These are phyloP conservation scores for Phylloscopus trochilus DNA, from an alignment of 2,113 vertebrate genomes.

Conservation along the genomic window DNA sequence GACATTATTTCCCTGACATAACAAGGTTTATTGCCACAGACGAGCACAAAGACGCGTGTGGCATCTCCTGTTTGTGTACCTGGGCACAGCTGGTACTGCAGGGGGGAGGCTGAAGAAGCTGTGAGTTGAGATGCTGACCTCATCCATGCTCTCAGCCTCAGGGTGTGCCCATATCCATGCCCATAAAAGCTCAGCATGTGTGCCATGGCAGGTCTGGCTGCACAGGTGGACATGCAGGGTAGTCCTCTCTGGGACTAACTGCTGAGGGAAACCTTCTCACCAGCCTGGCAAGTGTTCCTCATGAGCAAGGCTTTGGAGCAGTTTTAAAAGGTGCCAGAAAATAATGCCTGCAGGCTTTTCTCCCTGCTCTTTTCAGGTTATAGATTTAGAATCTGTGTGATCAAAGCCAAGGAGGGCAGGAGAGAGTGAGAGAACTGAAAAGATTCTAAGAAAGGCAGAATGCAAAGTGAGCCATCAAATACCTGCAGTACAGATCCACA, in stretches of 20 bases:
- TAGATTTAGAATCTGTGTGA: neutral
- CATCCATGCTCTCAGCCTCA: neutral
- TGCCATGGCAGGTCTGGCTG: neutral
- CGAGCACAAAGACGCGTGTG: neutral
- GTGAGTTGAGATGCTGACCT: neutral
- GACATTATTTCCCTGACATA: neutral
- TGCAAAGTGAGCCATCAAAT: neutral
- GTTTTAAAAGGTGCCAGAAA: neutral
- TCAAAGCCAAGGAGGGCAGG: neutral
- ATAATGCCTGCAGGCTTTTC: neutral
- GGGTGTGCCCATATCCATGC: neutral
- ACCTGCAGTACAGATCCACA: neutral
- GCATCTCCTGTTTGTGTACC: neutral
- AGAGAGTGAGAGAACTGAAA: neutral
- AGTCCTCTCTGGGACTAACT: neutral
- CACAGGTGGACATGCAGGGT: neutral
- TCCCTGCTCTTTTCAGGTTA: neutral
- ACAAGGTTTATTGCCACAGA: neutral
- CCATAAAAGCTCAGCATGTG: neutral
- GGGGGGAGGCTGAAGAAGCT: neutral
- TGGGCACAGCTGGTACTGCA: neutral
- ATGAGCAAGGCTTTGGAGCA: neutral
- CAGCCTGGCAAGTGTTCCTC: neutral
- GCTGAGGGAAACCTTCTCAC: neutral
- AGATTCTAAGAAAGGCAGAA: neutral